phyloP scores from a whole-genome alignment of 2,113 vertebrate species.

The Phrynosoma blainvillii region DNA sequence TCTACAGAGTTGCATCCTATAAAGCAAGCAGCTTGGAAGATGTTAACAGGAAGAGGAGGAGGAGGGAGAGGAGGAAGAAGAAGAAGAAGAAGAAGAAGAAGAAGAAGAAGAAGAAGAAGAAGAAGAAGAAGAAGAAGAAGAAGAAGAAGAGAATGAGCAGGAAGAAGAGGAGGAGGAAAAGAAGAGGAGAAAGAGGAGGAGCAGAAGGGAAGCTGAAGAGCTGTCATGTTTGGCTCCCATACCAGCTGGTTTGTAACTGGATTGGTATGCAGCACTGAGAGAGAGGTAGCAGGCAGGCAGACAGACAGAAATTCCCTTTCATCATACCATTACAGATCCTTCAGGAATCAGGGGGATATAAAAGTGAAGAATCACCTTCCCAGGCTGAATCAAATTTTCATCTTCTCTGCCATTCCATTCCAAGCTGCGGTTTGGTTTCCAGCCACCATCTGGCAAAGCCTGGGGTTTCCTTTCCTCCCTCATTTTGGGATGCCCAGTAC shows the following conservation, averaged over 20 bases:
- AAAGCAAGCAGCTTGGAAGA: constrained; percentile 75
- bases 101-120: no score
- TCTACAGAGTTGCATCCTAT: constrained; percentile 51
- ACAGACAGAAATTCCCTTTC: constrained; percentile 59
- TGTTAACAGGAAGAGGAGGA: constrained; percentile 67
- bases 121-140: neutral
- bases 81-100: no score
- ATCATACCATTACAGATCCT: constrained; percentile 63
- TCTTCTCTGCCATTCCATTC: neutral
- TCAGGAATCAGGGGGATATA: constrained; percentile 55
- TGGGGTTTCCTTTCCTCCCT: no score
- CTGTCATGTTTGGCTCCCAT: constrained; percentile 61
- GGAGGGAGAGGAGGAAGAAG: constrained; percentile 1
- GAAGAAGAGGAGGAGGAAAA: no score
- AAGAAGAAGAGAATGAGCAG: neutral
- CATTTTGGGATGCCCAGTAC: no score
- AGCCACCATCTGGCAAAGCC: no score
- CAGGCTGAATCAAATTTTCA: neutral
- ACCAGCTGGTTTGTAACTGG: constrained; percentile 73
- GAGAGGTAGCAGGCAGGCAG: constrained; percentile 71
- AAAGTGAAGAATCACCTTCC: constrained; percentile 42
- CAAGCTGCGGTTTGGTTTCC: neutral
- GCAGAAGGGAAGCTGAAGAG: constrained; percentile 64
- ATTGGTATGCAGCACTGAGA: constrained; percentile 73
- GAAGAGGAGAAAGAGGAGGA: no score